These are phyloP conservation scores for Rynchops niger DNA, from an alignment of 2,113 vertebrate species.

Conservation along the genomic window DNA sequence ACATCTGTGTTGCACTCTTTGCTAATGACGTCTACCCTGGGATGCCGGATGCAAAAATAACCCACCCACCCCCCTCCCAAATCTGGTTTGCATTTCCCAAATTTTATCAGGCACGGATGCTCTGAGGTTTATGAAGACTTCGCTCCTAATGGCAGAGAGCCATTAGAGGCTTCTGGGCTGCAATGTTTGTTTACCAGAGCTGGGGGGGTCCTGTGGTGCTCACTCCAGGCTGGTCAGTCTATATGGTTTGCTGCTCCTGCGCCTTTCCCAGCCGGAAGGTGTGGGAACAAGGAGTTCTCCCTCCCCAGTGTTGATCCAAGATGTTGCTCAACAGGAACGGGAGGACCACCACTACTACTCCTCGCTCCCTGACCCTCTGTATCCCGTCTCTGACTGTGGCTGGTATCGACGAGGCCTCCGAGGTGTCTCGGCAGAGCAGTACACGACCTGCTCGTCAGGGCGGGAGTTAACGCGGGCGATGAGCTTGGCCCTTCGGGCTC, in stretches of 20 bases:
- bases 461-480: background rate
- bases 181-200: background rate
- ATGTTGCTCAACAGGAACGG: rapidly evolving
- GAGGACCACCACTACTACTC: background rate
- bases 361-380: background rate
- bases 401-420: rapidly evolving
- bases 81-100: background rate
- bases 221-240: rapidly evolving
- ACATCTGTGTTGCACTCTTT: background rate
- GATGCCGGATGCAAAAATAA: background rate
- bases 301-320: background rate
- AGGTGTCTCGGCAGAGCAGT: background rate
- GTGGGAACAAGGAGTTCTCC: background rate
- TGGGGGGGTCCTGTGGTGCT: background rate
- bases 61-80: background rate
- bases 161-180: background rate
- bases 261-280: background rate
- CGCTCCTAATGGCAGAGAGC: background rate
- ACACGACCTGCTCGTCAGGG: background rate
- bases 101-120: background rate
- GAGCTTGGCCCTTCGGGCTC: background rate
- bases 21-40: background rate
- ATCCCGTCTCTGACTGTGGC: background rate
- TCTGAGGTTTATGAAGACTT: background rate
- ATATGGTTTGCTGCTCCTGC: background rate